Conservation (phyloP, 2,797 vertebrate species). For the Rhinogobio ventralis region DNA sequence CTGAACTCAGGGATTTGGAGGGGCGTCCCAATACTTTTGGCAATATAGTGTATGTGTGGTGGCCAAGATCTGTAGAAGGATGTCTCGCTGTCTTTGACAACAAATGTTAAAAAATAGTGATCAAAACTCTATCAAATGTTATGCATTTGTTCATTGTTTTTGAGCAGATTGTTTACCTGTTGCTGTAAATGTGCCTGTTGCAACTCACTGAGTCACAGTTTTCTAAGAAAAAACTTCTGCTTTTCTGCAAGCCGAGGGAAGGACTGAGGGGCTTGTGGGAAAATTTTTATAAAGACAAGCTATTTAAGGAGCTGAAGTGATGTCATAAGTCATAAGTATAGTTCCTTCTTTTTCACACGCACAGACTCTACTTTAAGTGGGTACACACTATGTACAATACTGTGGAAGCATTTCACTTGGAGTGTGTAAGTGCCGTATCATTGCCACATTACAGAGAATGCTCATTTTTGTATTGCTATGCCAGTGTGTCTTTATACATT, state of each 20-base stretch:
- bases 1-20: too few relatives aligned
- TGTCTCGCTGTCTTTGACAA: not conserved
- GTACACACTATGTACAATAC: constrained; percentile 23
- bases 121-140: not conserved
- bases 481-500: too few relatives aligned
- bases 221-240: constrained; percentile 67
- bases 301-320: constrained; percentile 71
- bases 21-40: too few relatives aligned
- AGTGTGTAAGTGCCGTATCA: not conserved
- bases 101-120: not conserved
- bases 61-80: not conserved
- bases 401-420: not conserved
- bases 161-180: not conserved
- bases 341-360: constrained; percentile 79
- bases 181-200: not conserved
- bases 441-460: not conserved
- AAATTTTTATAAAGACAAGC: constrained; percentile 58
- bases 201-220: not conserved
- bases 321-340: constrained; percentile 71
- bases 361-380: constrained; percentile 59
- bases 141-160: not conserved
- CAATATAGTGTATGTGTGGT: too few relatives aligned
- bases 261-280: constrained; percentile 58
- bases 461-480: not conserved
- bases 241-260: constrained; percentile 57